Evolutionary conservation across 2,888 invertebrate species (phyloP).

Genomic region (Lutraria lutraria): DNA sequence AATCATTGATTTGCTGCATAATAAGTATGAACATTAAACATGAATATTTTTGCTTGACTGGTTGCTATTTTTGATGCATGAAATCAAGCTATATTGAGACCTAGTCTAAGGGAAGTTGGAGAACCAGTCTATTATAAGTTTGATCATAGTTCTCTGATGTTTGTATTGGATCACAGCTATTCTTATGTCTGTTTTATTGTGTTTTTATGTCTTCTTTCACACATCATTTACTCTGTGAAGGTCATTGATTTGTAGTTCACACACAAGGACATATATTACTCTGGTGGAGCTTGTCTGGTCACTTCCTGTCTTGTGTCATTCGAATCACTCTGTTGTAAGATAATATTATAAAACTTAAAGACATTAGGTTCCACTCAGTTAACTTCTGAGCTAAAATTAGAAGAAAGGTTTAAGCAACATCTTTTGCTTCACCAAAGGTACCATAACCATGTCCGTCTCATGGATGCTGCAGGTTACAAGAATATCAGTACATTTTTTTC

Average conservation of each 20-base stretch:
- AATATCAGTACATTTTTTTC: no score
- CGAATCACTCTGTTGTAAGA: no score
- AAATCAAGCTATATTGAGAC: constrained; percentile 4
- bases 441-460: no score
- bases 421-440: no score
- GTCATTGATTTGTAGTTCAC: not conserved
- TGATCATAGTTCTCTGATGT: not conserved
- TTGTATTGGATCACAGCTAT: not conserved
- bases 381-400: no score
- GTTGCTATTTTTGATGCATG: constrained; percentile 1
- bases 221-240: not conserved
- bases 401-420: no score
- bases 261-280: no score
- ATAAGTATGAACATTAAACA: not conserved
- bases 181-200: not conserved
- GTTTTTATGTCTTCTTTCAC: not conserved
- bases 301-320: no score
- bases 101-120: not conserved
- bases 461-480: no score
- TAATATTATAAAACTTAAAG: no score
- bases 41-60: constrained; percentile 6
- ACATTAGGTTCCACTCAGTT: no score
- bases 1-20: constrained; percentile 12
- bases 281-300: no score
- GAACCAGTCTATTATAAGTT: not conserved